These are phyloP conservation scores for Asarcornis scutulata DNA, from an alignment of 2,113 vertebrate species.

Conservation along the genomic window DNA sequence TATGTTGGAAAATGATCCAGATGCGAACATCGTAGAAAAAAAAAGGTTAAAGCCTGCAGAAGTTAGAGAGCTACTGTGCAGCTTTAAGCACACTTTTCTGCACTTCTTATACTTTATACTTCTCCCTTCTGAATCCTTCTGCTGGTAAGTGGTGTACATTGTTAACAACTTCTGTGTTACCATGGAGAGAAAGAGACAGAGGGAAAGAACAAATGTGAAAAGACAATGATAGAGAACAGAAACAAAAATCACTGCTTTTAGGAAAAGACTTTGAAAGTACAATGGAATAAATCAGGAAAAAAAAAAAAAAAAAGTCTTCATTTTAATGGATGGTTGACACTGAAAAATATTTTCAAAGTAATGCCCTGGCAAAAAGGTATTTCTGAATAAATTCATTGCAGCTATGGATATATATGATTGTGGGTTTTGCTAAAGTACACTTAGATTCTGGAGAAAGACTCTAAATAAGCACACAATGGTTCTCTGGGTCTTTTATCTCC, in stretches of 20 bases:
- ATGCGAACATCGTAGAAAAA: not conserved
- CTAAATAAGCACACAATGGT: not conserved
- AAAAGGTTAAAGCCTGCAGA: not conserved
- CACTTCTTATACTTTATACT: not conserved
- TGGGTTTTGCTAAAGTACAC: not conserved
- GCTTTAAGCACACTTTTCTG: not conserved
- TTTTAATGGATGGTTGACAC: not conserved
- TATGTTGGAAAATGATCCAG: not conserved
- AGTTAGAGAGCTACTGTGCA: not conserved
- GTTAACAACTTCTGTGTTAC: not conserved
- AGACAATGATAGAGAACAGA: not conserved
- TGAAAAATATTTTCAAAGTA: not conserved
- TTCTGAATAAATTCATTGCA: not conserved
- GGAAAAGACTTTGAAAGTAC: not conserved
- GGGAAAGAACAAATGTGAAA: not conserved
- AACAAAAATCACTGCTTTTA: not conserved
- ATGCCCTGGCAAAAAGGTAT: not conserved
- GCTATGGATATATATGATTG: not conserved
- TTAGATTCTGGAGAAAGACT: not conserved
- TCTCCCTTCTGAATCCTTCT: constrained; percentile 2
- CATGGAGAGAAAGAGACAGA: not conserved
- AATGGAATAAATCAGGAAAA: not conserved
- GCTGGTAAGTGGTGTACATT: not conserved
- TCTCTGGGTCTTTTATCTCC: not conserved
- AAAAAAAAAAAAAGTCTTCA: not conserved